These are phyloP conservation scores for Falcunculus frontatus DNA, from an alignment of 2,113 vertebrate genomes.

Conservation along the genomic window DNA sequence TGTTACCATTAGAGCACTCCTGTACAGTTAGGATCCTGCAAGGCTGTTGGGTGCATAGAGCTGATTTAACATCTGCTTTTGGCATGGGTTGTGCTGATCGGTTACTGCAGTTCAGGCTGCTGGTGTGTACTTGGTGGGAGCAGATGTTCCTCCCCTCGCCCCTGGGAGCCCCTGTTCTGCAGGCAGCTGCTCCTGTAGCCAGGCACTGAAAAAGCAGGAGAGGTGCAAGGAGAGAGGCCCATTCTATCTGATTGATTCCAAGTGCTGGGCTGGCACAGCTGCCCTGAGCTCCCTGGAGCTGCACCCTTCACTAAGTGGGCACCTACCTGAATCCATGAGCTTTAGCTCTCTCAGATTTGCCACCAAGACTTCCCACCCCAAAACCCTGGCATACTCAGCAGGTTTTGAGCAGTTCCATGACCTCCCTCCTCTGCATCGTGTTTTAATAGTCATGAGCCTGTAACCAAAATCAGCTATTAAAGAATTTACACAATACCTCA, in stretches of 20 bases:
- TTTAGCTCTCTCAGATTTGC: background rate
- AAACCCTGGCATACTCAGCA: background rate
- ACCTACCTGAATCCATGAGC: background rate
- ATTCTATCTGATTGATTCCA: background rate
- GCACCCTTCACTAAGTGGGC: background rate
- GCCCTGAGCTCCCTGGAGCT: background rate
- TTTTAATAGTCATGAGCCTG: constrained; percentile 9
- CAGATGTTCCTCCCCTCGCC: background rate
- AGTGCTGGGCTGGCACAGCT: background rate
- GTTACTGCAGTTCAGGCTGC: background rate
- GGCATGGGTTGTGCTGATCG: background rate
- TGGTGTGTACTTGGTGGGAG: background rate
- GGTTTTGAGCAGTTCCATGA: background rate
- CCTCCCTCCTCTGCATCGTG: background rate
- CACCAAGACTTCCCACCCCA: background rate
- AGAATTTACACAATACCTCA: constrained; percentile 53
- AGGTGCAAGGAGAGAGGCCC: background rate
- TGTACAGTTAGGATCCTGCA: background rate
- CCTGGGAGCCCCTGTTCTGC: background rate
- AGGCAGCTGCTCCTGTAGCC: background rate
- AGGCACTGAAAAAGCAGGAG: background rate
- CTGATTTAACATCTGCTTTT: background rate
- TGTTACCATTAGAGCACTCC: background rate
- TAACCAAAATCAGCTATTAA: constrained; percentile 39
- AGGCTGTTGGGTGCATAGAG: background rate